Conservation (phyloP, 2,888 invertebrate species). For the Dicranocentrus wangi region DNA sequence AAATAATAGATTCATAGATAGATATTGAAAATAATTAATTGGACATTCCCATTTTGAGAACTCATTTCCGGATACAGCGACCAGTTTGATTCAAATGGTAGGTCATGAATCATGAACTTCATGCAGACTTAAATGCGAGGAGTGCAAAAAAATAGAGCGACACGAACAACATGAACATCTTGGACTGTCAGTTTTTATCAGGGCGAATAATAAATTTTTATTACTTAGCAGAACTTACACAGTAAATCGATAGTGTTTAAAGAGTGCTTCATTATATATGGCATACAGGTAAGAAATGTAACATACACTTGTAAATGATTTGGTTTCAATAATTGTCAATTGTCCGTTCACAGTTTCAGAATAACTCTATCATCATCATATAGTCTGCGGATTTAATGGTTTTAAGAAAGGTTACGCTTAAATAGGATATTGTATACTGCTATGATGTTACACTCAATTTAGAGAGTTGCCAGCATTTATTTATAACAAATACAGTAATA, state of each 20-base stretch:
- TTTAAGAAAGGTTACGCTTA: too few relatives aligned
- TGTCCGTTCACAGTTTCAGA: constrained; percentile 20
- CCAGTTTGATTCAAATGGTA: constrained; percentile 7
- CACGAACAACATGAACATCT: background rate
- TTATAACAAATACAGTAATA: too few relatives aligned
- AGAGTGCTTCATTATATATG: background rate
- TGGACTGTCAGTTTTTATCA: background rate
- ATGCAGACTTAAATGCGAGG: too few relatives aligned
- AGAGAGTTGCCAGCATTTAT: too few relatives aligned
- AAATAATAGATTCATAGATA: too few relatives aligned
- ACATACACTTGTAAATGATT: constrained; percentile 8
- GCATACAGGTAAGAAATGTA: constrained; percentile 26
- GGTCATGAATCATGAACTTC: too few relatives aligned
- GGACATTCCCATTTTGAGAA: background rate
- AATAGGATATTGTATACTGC: too few relatives aligned
- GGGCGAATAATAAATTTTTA: constrained; percentile 5
- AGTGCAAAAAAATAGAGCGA: background rate
- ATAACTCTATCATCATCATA: background rate
- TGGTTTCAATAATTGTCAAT: constrained; percentile 16
- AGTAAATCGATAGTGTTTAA: background rate
- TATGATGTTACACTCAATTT: too few relatives aligned
- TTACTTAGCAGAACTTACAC: constrained; percentile 1
- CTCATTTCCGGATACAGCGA: background rate
- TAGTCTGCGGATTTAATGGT: too few relatives aligned
- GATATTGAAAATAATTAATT: background rate